phyloP scores from a whole-genome alignment of 2,888 invertebrate species.

The Campoletis raptor region DNA sequence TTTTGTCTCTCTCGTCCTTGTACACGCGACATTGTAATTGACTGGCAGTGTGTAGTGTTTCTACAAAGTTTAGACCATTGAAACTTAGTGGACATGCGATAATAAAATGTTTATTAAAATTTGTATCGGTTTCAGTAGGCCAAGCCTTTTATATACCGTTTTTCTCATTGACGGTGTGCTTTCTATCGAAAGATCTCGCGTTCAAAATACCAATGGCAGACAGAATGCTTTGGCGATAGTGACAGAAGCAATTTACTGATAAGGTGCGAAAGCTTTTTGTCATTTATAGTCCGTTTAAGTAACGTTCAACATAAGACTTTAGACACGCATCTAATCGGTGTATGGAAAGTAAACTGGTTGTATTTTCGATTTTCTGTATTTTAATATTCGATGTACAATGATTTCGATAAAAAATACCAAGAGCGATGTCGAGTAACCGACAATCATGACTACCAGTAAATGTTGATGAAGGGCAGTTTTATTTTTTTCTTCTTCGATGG shows the following conservation, averaged over 20 bases:
- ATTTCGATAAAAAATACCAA: slow-evolving; percentile 40
- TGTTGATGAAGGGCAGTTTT: slow-evolving; percentile 16
- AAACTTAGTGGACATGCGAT: not conserved
- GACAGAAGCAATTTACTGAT: not conserved
- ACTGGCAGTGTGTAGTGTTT: not conserved
- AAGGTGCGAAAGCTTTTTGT: not conserved
- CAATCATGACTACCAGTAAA: not conserved
- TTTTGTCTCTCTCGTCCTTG: not conserved
- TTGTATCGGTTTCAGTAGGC: not conserved
- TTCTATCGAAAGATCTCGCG: not conserved
- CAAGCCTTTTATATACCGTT: not conserved
- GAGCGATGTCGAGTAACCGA: slow-evolving; percentile 17
- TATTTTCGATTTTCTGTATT: slow-evolving; percentile 5
- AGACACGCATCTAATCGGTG: slow-evolving; percentile 10
- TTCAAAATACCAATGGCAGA: not conserved
- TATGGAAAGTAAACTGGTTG: slow-evolving; percentile 14
- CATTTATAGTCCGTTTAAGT: not conserved
- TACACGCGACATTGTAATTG: not conserved
- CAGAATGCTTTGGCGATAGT: not conserved
- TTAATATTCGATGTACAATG: slow-evolving; percentile 1
- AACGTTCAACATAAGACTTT: not conserved
- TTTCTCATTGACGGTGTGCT: slow-evolving; percentile 3
- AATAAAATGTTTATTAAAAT: not conserved
- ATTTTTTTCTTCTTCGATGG: slow-evolving; percentile 8
- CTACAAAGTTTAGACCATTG: not conserved